Evolutionary conservation across 2,888 invertebrate species (phyloP), one percentile per base, ranked within the genome.

Genomic region (Cremastobaeus sp.): DNA sequence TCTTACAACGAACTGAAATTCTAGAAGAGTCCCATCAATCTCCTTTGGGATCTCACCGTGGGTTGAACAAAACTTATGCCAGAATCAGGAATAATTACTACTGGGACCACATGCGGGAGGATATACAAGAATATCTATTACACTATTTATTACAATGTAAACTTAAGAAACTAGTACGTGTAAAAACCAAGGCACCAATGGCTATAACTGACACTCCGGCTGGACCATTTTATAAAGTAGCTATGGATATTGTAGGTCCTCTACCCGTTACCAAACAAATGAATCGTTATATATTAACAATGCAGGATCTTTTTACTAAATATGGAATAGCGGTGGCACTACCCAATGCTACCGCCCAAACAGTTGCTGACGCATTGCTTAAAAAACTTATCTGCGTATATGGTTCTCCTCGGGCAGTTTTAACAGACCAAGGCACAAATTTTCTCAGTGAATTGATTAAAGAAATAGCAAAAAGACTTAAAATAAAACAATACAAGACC

Each of bases 251-350:
- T 2, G 43, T 43, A 1, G 43, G 21, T 4, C 21, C 21, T 12
- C 11, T 43, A 3, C 43, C 43, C 6, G n/a, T 39, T 4, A 39
- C 39, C 8, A 32, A 32, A 8, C 6, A 32, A 32, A 2, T 9
- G 4, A 25, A 25, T 25, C 25, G 25, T 5, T 25, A n/a, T 14
- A 11, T 43, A 3, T 9, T 43, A 3, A 43, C 43, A 1, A 17
- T 43, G 2, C 43, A 43, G 12, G n/a, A 25, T 8, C 25, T 43
- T 4, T 12, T 43, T 12, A 43, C 43, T 1, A 43, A 43, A 43
- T 43, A 43, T 21, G 21, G 43, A n/a, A 11, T 43, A 11, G 43
- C 43, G 1, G 12, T 43, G 1, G 4, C 43, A 5, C 11, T 43
- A 11, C 43, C 43, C 3, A 14, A 37, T 37, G 37, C 37, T 4